Evolutionary conservation across 2,797 vertebrate genomes (phyloP).

Genomic region (Aplochiton taeniatus): DNA sequence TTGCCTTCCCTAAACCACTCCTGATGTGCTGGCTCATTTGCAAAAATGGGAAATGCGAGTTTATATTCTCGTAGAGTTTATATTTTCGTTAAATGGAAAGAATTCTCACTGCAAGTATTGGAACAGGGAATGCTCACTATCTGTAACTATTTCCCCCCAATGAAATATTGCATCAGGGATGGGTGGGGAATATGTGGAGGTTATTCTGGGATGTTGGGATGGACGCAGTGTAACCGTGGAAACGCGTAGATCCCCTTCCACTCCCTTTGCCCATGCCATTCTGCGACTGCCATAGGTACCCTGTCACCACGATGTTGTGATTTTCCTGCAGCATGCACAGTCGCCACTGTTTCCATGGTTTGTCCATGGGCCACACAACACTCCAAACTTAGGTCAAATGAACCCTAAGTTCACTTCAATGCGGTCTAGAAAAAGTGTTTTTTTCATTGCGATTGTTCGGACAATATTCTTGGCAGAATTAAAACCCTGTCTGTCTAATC

Average conservation of each 20-base stretch:
- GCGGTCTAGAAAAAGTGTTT: no score
- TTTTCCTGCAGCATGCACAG: constrained; percentile 22
- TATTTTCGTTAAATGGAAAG: not conserved
- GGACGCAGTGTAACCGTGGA: constrained; percentile 57
- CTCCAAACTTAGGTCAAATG: not conserved
- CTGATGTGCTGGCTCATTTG: no score
- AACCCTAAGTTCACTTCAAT: no score
- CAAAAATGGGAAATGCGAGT: no score
- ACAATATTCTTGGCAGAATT: no score
- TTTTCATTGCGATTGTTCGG: no score
- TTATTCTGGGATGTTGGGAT: constrained; percentile 69
- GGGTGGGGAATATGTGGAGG: constrained; percentile 54
- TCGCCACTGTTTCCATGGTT: constrained; percentile 30
- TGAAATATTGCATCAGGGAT: constrained; percentile 57
- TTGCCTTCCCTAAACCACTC: no score
- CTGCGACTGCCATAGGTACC: constrained; percentile 55
- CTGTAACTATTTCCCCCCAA: constrained; percentile 42
- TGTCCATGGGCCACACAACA: constrained; percentile 33
- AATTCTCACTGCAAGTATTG: constrained; percentile 28
- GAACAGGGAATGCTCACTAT: constrained; percentile 10
- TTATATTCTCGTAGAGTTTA: no score
- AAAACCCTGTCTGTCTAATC: no score
- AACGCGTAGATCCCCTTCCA: constrained; percentile 60
- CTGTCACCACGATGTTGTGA: constrained; percentile 48
- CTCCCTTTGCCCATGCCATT: constrained; percentile 56